These are phyloP conservation scores for Pollicipes pollicipes DNA, from an alignment of 1,140 invertebrate genomes.

Conservation along the genomic window DNA sequence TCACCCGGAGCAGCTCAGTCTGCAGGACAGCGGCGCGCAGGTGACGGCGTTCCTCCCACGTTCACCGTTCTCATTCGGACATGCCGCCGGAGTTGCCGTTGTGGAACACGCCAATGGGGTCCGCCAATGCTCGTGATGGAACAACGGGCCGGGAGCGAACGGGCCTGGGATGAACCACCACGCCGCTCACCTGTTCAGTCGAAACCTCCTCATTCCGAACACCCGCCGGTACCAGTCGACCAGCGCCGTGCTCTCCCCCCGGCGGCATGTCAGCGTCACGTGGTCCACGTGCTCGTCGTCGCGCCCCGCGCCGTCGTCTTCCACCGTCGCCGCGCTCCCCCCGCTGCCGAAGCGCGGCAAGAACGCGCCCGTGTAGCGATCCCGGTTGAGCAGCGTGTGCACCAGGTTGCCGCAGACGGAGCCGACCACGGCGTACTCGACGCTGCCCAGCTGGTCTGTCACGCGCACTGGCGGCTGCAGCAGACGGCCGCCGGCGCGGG, in stretches of 20 bases:
- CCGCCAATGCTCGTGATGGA: no score
- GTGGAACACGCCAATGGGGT: no score
- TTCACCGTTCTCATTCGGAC: no score
- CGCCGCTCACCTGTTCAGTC: constrained; percentile 30
- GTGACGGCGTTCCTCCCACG: no score
- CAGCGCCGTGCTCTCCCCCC: constrained; percentile 25
- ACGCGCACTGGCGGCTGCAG: constrained; percentile 21
- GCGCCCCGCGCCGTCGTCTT: not conserved
- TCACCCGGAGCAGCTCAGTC: no score
- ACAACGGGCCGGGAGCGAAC: no score
- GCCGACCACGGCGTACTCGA: constrained; percentile 27
- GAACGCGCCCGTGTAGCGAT: constrained; percentile 27
- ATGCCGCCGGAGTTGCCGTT: no score
- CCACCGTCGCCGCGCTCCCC: not conserved
- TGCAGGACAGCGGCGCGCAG: no score
- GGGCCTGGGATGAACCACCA: no score
- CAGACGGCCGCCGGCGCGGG: constrained; percentile 20
- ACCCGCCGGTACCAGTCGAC: constrained; percentile 31
- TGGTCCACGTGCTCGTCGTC: constrained; percentile 28
- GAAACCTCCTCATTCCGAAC: constrained; percentile 34
- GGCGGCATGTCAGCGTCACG: constrained; percentile 28
- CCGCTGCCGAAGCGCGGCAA: constrained; percentile 26
- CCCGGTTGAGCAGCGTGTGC: constrained; percentile 31
- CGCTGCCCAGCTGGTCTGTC: constrained; percentile 23
- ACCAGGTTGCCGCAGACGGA: constrained; percentile 34